phyloP scores from a whole-genome alignment of 2,797 vertebrate species.

The Anniella stebbinsi region DNA sequence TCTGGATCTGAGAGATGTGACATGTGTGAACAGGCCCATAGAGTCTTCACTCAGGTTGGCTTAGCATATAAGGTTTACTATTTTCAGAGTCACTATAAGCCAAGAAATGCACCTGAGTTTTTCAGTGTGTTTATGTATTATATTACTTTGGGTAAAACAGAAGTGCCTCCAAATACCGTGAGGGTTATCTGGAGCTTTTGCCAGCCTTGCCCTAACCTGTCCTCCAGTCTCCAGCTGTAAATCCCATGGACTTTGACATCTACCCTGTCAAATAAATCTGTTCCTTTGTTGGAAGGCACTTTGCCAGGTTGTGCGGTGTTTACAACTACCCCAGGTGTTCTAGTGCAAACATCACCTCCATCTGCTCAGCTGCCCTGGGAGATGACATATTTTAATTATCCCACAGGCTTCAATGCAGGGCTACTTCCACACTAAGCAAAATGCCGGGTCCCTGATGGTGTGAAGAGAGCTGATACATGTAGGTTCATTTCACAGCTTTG shows the following conservation, averaged over 20 bases:
- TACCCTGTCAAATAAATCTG: conserved; percentile 18
- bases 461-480: background rate
- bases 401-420: background rate
- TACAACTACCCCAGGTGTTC: conserved; percentile 27
- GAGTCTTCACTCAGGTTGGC: background rate
- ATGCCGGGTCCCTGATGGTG: background rate
- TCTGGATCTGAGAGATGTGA: background rate
- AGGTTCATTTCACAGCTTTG: background rate
- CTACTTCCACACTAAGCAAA: fast-evolving
- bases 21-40: background rate
- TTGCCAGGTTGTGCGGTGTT: conserved; percentile 21
- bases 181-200: background rate
- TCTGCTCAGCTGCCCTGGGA: conserved; percentile 21
- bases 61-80: background rate
- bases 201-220: conserved; percentile 10
- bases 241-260: conserved; percentile 13
- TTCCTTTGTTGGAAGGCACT: background rate
- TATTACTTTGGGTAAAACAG: background rate
- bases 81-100: background rate
- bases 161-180: background rate
- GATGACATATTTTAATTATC: background rate
- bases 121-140: background rate
- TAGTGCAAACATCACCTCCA: background rate
- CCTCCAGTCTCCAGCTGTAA: background rate
- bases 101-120: background rate